phyloP scores from a whole-genome alignment of 2,113 vertebrate genomes.

The Elanus axillaris region DNA sequence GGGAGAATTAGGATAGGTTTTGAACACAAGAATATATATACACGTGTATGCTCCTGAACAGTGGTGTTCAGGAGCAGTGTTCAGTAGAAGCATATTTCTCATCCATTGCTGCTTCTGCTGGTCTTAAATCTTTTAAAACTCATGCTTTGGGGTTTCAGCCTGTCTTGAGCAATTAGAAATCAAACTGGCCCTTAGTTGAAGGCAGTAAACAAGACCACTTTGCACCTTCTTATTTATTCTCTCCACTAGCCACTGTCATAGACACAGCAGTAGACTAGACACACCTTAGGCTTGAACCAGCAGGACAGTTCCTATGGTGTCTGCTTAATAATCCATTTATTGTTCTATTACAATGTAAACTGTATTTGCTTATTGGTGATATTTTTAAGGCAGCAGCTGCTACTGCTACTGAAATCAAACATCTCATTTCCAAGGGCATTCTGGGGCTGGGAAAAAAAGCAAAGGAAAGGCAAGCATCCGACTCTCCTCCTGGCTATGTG shows the following conservation, averaged over 20 bases:
- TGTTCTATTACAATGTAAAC: not conserved
- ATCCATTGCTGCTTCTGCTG: not conserved
- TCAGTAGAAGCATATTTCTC: not conserved
- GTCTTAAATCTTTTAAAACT: not conserved
- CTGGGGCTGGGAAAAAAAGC: not conserved
- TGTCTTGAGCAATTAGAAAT: not conserved
- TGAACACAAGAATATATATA: not conserved
- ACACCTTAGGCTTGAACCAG: not conserved
- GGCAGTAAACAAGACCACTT: not conserved
- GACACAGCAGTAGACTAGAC: not conserved
- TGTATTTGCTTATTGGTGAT: not conserved
- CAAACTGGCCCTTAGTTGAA: not conserved
- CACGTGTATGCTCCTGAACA: not conserved
- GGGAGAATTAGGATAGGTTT: not conserved
- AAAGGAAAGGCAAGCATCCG: not conserved
- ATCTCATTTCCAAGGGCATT: conserved; percentile 22
- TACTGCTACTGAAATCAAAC: not conserved
- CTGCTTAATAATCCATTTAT: not conserved
- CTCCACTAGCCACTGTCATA: not conserved
- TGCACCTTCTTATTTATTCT: not conserved
- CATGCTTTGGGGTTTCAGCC: not conserved
- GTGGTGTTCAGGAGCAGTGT: not conserved
- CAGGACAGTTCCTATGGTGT: not conserved
- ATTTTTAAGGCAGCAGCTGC: not conserved
- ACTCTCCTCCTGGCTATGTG: conserved; percentile 17